Conservation (phyloP, 2,888 invertebrate species). For the Sycophila texana region DNA sequence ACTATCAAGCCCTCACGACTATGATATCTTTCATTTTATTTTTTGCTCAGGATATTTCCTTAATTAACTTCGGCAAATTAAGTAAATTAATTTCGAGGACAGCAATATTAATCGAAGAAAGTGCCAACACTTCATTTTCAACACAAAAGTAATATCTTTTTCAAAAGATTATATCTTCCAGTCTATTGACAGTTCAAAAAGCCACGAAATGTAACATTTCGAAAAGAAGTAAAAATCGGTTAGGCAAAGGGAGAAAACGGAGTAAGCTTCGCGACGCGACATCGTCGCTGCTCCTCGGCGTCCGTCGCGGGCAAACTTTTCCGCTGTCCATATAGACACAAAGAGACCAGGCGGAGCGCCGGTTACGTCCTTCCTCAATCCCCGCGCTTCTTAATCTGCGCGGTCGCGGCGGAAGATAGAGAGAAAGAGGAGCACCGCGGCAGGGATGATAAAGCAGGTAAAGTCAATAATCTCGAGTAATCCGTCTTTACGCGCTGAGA, state of each 20-base stretch:
- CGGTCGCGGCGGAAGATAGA: neutral
- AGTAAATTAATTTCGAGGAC: too few species aligned
- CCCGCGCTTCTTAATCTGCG: conserved; percentile 38
- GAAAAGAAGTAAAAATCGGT: neutral
- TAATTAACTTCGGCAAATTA: too few species aligned
- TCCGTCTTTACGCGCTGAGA: conserved; percentile 62
- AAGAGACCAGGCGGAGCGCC: conserved; percentile 6
- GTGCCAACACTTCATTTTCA: neutral
- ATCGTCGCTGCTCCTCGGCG: neutral
- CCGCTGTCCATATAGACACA: conserved; percentile 22
- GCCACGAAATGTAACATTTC: neutral
- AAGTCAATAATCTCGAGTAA: conserved; percentile 68
- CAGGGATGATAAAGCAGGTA: conserved; percentile 55
- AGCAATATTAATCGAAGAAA: neutral
- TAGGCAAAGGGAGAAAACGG: neutral
- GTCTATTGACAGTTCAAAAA: neutral
- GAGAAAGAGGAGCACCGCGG: neutral
- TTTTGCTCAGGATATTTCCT: too few species aligned
- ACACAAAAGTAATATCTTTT: neutral
- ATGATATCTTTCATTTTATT: too few species aligned
- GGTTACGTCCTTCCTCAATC: neutral
- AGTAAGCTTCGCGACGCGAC: neutral
- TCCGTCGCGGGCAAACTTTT: conserved; percentile 22
- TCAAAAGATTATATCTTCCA: neutral
- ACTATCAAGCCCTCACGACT: too few species aligned